phyloP scores from a whole-genome alignment of 2,113 vertebrate species.

The Entelurus aequoreus region DNA sequence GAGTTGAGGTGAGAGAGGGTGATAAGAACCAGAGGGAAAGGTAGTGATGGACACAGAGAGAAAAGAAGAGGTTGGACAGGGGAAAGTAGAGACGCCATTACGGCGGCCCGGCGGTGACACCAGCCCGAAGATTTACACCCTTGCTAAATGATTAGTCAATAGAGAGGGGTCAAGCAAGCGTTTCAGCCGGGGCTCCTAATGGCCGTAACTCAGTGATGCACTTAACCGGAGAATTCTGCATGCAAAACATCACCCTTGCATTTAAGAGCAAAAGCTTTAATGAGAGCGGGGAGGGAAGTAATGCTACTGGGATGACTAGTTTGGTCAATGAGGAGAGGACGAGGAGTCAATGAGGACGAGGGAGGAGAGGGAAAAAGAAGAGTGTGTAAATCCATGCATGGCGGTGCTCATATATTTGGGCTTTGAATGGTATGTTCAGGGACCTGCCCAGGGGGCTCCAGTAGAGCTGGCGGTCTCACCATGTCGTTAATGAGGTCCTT shows the following conservation, averaged over 20 bases:
- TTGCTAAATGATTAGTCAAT: constrained; percentile 70
- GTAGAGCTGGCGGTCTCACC: constrained; percentile 66
- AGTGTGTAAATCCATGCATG: constrained; percentile 6
- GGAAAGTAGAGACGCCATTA: constrained; percentile 56
- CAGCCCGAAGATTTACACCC: constrained; percentile 65
- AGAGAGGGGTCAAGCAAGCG: constrained; percentile 66
- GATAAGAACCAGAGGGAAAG: constrained; percentile 1
- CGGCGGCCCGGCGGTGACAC: constrained; percentile 62
- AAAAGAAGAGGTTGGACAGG: constrained; percentile 53
- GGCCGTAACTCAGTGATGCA: constrained; percentile 70
- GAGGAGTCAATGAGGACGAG: constrained; percentile 63
- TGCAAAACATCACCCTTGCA: constrained; percentile 64
- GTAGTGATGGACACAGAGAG: constrained; percentile 16
- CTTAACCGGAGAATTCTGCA: constrained; percentile 66
- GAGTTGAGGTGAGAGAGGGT: constrained; percentile 4
- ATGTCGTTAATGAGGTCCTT: constrained; percentile 84
- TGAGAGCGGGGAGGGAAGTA: constrained; percentile 58
- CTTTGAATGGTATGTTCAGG: constrained; percentile 6
- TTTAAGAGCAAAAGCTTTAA: constrained; percentile 66
- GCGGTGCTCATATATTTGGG: constrained; percentile 22
- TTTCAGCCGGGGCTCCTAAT: constrained; percentile 68
- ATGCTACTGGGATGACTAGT: constrained; percentile 64
- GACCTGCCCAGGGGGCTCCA: not conserved
- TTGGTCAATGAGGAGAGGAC: constrained; percentile 62
- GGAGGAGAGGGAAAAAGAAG: constrained; percentile 41